Percentiles rank a stretch among this genome's conserved stretches.
phyloP scores from a whole-genome alignment of 1,140 invertebrate species.

The Himalopsyche phryganea region DNA sequence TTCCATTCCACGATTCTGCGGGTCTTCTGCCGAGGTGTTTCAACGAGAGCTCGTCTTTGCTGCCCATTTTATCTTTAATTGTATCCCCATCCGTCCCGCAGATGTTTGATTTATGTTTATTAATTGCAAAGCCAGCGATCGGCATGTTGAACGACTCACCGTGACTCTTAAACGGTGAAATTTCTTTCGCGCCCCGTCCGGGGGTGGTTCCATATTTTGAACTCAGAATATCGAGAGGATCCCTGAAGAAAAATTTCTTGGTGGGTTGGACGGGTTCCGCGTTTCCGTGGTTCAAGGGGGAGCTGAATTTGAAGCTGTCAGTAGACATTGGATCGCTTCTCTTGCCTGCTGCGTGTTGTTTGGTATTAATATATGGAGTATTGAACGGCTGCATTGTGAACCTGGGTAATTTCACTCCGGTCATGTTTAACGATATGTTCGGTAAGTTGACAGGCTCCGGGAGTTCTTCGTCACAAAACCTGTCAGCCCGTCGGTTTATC shows the following conservation, averaged over 20 bases:
- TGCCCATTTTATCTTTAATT: neutral
- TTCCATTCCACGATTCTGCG: constrained; percentile 10
- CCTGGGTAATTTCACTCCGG: neutral
- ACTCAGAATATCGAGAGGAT: constrained; percentile 19
- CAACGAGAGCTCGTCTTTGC: constrained; percentile 1
- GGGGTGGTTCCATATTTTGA: neutral
- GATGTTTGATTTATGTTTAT: neutral
- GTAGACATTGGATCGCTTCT: neutral
- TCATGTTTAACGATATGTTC: constrained; percentile 5
- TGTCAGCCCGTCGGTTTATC: constrained; percentile 6
- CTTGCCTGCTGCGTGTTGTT: neutral
- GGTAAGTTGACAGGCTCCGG: constrained; percentile 10
- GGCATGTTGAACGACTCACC: neutral
- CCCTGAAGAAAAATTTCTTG: constrained; percentile 27
- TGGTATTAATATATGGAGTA: neutral
- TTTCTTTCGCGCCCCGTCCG: neutral
- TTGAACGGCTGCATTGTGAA: constrained; percentile 9
- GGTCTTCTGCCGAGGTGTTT: constrained; percentile 2
- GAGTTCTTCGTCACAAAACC: constrained; percentile 4
- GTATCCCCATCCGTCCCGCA: neutral
- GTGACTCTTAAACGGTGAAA: neutral
- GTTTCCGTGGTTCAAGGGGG: constrained; percentile 2
- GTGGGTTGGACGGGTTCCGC: neutral
- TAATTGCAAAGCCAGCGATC: neutral
- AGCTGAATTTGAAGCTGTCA: constrained; percentile 19